Evolutionary conservation across 2,888 invertebrate species (phyloP), one percentile per base, ranked within the genome.

Genomic region (Ormyrus pomaceus): DNA sequence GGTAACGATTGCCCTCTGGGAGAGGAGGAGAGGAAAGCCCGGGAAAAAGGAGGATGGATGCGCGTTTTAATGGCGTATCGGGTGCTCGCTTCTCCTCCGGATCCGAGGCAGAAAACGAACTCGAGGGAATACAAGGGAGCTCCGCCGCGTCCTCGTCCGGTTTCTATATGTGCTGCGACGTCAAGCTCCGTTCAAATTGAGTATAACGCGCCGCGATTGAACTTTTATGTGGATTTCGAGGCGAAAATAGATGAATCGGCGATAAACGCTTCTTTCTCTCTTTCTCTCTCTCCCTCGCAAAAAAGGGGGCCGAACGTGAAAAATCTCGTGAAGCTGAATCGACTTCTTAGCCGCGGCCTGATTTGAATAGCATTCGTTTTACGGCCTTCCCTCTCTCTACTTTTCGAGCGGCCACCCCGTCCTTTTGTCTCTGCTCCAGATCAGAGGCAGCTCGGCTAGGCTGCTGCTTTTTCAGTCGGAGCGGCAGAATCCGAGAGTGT

Each of bases 341-440:
- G 64, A 65, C 56, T 64, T 65, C 51, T 68, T 56, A 65, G 56
- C 59, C 13, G 53, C 48, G 34, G 61, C 13, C 51, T 55, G 76
- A 76, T 76, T 76, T 76, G 62, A 76, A 76, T 70, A 70, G 70
- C 62, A 77, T 77, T 77, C 62, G 56, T 56, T 70, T 70, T 77
- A 64, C 48, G 8, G 53, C n/a, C 64, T n/a, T 46, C 34, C 50
- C 9, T 61, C 9, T 34, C 10, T 19, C 6, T 59, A 50, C 34
- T 58, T 8, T 48, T 50, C 48, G 34, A 34, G 34, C 34, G 34
- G 34, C 59, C 11, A 13, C 34, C 66, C 6, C n/a, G 11, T 34
- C 53, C 55, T 8, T 59, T 50, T 6, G 6, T 62, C n/a, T 64
- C 51, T 62, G n/a, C 9, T 62, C 53, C 7, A n/a, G 9, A 51